Base-by-base conservation (phyloP, 2,113 vertebrate species). In the Irena cyanogastra region DNA sequence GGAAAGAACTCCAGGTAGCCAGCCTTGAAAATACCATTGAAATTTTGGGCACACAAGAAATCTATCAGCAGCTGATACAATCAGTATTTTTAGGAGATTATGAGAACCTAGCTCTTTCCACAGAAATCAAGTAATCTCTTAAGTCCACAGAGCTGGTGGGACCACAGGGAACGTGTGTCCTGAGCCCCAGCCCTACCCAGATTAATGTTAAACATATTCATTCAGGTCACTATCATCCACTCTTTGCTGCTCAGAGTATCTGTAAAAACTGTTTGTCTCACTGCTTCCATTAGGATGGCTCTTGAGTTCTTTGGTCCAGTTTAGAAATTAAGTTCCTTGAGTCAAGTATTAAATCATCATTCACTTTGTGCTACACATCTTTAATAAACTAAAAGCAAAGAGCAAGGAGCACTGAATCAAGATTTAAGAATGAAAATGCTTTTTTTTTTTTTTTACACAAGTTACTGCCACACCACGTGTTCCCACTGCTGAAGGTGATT, bases 91-190 rank as follows among this genome's bases (percentile, higher is more conserved):
- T 52, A 59, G 18, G 21, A 90, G 41, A 72, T 31, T 26, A 26
- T 0, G 0, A 20, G 27, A 88, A 83, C 54, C 15, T 15, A 83
- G 33, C 27, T 59, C 31, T 47, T 63, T 81, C 20, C 35, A 54
- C n/a, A 87, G 76, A 69, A 65, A 77, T 52, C 39, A 70, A 45
- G 42, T 54, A 13, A 80, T 37, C 42, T n/a, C 31, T 74, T 42
- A 35, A 45, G 28, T 50, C 14, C 70, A 65, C 11, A 16, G 0
- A 47, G 57, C 78, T 42, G n/a, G 23, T 35, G 14, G 47, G 44
- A 77, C 33, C 3, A 0, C 41, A 72, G 30, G 24, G 31, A 65
- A n/a, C 1, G 0, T 2, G 1, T 22, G 18, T 26, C 50, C 71
- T 13, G 30, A 88, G 78, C 21, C 54, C 14, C 71, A 42, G 53